These are phyloP conservation scores for Ips nitidus DNA, from an alignment of 1,140 invertebrate genomes.

Conservation along the genomic window DNA sequence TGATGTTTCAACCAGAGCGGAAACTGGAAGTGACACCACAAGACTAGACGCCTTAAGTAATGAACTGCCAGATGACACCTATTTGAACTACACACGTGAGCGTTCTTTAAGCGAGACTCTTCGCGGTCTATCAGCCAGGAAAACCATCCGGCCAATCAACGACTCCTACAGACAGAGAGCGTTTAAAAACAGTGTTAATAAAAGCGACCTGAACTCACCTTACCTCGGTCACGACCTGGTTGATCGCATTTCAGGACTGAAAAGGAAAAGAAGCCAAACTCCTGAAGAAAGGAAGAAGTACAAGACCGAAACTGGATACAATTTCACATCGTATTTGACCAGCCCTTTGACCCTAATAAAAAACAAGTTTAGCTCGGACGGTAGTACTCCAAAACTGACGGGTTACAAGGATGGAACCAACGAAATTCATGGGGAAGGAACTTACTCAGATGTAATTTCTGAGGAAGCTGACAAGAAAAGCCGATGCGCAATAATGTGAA, in stretches of 20 bases:
- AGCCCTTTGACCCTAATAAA: conserved; percentile 45
- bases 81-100: conserved; percentile 39
- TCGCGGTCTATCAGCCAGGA: conserved; percentile 41
- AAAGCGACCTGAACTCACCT: conserved; percentile 35
- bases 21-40: conserved; percentile 45
- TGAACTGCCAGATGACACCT: conserved; percentile 34
- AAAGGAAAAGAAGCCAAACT: conserved; percentile 44
- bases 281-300: conserved; percentile 45
- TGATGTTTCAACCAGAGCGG: conserved; percentile 43
- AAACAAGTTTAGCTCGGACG: conserved; percentile 38
- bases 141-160: conserved; percentile 41
- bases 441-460: conserved; percentile 9
- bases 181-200: conserved; percentile 38
- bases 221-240: conserved; percentile 31
- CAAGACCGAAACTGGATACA: conserved; percentile 40
- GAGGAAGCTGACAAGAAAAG: conserved; percentile 38
- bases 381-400: conserved; percentile 49
- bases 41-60: conserved; percentile 35
- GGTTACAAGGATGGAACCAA: conserved; percentile 43
- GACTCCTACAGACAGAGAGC: conserved; percentile 41
- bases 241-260: conserved; percentile 40
- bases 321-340: conserved; percentile 45
- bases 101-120: conserved; percentile 42
- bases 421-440: conserved; percentile 31
- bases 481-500: conserved; percentile 44